Percentiles rank a stretch among this genome's conserved stretches.
Conservation (phyloP, 2,888 invertebrate species). For the Eutolmus rufibarbis region DNA sequence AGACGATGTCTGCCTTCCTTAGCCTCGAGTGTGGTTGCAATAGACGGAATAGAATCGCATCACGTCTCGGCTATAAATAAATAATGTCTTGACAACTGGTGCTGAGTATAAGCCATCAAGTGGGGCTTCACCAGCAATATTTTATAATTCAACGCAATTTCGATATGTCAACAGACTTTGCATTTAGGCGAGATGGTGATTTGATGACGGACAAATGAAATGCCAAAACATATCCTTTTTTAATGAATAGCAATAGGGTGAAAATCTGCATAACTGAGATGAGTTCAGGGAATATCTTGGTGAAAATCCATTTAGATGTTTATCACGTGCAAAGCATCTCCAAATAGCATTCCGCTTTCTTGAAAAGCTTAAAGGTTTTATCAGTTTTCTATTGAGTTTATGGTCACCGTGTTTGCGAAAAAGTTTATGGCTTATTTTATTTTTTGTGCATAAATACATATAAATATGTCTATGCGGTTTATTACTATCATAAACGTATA, state of each 20-base stretch:
- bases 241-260: neutral
- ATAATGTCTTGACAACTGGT: slow-evolving; percentile 37
- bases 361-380: neutral
- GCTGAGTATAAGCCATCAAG: neutral
- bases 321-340: neutral
- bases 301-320: neutral
- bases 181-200: slow-evolving; percentile 5
- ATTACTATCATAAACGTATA: too few species aligned
- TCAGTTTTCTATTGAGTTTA: neutral
- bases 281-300: neutral
- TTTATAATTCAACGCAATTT: slow-evolving; percentile 36
- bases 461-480: too few species aligned
- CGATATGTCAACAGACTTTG: slow-evolving; percentile 11
- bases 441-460: neutral
- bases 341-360: neutral
- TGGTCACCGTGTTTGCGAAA: neutral
- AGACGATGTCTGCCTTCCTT: neutral
- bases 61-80: slow-evolving; percentile 45
- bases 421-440: neutral
- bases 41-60: slow-evolving; percentile 26
- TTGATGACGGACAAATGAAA: slow-evolving; percentile 25
- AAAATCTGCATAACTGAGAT: neutral
- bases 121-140: neutral
- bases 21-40: neutral
- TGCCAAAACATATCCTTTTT: slow-evolving; percentile 13